Conservation (phyloP, 2,888 invertebrate species). For the Alloscopus bannaensis region DNA sequence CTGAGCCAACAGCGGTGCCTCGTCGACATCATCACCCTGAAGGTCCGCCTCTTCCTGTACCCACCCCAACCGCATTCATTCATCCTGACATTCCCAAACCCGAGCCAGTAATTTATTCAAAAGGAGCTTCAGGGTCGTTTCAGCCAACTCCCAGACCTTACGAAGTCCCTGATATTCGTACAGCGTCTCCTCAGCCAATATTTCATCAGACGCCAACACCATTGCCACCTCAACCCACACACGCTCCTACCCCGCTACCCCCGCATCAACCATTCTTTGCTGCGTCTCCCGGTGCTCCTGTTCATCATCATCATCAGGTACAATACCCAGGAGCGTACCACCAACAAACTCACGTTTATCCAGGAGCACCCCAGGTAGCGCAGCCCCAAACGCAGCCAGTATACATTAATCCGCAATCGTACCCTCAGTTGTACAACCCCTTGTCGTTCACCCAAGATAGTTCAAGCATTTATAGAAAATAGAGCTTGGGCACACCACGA, state of each 20-base stretch:
- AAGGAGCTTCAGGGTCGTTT: conserved; percentile 24
- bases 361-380: background rate
- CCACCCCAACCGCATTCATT: background rate
- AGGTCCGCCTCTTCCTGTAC: background rate
- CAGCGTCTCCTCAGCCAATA: conserved; percentile 11
- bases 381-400: conserved; percentile 16
- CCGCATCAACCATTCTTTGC: conserved; percentile 2
- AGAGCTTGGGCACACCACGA: background rate
- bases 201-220: conserved; percentile 21
- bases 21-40: conserved; percentile 7
- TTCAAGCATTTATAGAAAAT: conserved; percentile 46
- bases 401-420: conserved; percentile 31
- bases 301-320: too few species aligned
- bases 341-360: background rate
- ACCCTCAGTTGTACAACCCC: conserved; percentile 27
- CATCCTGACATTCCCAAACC: conserved; percentile 9
- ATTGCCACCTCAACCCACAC: conserved; percentile 4
- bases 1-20: conserved; percentile 21
- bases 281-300: background rate
- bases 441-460: conserved; percentile 32
- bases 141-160: conserved; percentile 8
- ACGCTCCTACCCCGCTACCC: background rate
- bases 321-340: too few species aligned
- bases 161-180: background rate
- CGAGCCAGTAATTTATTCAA: conserved; percentile 32